These are phyloP conservation scores for Trichogramma pretiosum DNA, from an alignment of 1,140 invertebrate genomes.

Conservation along the genomic window DNA sequence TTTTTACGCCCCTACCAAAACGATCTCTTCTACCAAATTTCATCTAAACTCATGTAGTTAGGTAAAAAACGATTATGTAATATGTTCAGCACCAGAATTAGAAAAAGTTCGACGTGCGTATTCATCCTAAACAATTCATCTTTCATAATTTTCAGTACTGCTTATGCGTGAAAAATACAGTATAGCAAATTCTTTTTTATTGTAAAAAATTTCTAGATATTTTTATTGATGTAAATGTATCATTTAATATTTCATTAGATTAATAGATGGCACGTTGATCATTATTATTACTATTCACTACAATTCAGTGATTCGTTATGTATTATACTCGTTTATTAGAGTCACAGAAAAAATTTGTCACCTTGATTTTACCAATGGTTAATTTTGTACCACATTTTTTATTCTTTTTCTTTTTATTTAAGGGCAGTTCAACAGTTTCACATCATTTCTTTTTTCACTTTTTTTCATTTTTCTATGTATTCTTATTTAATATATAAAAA, in stretches of 20 bases:
- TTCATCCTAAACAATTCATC: no score
- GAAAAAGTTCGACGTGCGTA: constrained; percentile 13
- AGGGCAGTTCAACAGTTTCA: constrained; percentile 16
- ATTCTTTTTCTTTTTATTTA: constrained; percentile 10
- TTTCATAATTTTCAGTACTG: no score
- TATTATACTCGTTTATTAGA: constrained; percentile 7
- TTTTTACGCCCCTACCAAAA: no score
- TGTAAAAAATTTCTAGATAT: constrained; percentile 29
- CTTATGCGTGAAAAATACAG: constrained; percentile 28
- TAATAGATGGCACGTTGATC: constrained; percentile 31
- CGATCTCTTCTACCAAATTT: no score
- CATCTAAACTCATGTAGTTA: no score
- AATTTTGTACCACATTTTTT: constrained; percentile 1
- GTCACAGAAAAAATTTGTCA: constrained; percentile 2
- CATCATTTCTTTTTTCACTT: constrained; percentile 4
- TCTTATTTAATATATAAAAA: constrained; percentile 6
- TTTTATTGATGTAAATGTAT: no score
- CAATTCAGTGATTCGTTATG: constrained; percentile 1
- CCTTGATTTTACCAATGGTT: not conserved
- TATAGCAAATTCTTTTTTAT: no score
- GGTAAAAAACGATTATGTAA: no score
- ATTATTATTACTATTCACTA: constrained; percentile 4
- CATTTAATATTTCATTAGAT: constrained; percentile 24
- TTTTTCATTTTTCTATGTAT: constrained; percentile 1
- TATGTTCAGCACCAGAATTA: constrained; percentile 13